These are phyloP conservation scores for Oncorhynchus kisutch DNA, from an alignment of 2,113 vertebrate genomes.

Conservation along the genomic window DNA sequence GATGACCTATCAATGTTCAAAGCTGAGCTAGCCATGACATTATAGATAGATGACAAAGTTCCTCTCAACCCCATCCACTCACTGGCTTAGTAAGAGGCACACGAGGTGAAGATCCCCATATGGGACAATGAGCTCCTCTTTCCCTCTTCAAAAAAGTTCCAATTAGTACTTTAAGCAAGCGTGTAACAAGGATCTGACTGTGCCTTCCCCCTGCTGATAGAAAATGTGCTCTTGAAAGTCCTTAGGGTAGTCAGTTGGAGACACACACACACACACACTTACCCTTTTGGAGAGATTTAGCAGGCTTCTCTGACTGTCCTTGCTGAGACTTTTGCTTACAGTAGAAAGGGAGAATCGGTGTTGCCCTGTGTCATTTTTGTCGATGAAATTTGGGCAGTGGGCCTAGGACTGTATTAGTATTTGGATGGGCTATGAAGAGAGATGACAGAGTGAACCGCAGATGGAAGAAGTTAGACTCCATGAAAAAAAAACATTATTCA, in stretches of 20 bases:
- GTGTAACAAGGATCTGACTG: slow-evolving; percentile 44
- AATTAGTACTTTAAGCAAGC: slow-evolving; percentile 49
- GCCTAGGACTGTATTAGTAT: not conserved
- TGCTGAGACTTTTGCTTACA: too few species aligned
- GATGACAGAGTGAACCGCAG: slow-evolving; percentile 4
- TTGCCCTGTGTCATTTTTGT: slow-evolving; percentile 3
- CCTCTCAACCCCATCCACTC: too few species aligned
- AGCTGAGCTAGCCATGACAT: not conserved
- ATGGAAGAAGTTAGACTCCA: slow-evolving; percentile 15
- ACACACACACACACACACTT: too few species aligned
- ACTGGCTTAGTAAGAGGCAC: too few species aligned
- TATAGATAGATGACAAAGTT: not conserved
- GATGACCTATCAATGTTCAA: not conserved
- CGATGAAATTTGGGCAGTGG: not conserved
- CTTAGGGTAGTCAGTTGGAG: too few species aligned
- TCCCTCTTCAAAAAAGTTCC: slow-evolving; percentile 33
- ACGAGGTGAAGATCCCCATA: too few species aligned
- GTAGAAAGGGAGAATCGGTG: too few species aligned
- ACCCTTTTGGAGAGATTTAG: too few species aligned
- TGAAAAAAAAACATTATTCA: not conserved
- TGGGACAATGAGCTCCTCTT: not conserved
- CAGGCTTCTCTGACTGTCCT: too few species aligned
- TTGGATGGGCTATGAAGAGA: slow-evolving; percentile 8
- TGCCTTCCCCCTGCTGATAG: slow-evolving; percentile 35
- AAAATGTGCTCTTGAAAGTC: slow-evolving; percentile 12